Evolutionary conservation across 2,797 vertebrate genomes (phyloP).

Genomic region (Lacerta bilineata): DNA sequence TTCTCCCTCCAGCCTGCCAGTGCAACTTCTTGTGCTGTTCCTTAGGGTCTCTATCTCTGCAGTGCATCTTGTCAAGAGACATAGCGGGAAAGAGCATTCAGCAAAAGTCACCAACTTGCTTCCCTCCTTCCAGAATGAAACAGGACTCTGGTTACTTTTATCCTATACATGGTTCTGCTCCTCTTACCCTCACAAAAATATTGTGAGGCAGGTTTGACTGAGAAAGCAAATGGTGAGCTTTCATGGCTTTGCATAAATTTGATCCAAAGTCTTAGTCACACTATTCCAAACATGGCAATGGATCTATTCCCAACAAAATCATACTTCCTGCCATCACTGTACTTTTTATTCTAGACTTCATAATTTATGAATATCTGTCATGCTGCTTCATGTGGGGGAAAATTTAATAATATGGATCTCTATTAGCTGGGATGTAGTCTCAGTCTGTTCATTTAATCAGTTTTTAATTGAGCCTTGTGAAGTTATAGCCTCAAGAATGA

Average conservation of each 20-base stretch:
- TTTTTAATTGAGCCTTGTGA: not conserved
- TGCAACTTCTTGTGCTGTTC: too few species aligned
- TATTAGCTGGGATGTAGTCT: slow-evolving; percentile 5
- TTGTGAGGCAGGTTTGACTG: not conserved
- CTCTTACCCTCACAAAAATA: not conserved
- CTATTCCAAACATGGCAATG: not conserved
- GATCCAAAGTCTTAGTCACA: not conserved
- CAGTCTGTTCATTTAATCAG: not conserved
- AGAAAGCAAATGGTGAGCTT: not conserved
- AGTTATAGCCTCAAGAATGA: not conserved
- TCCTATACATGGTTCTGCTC: not conserved
- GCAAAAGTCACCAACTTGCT: too few species aligned
- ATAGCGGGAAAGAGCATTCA: too few species aligned
- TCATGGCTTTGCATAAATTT: not conserved
- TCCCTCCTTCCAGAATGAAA: too few species aligned
- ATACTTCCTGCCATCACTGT: not conserved
- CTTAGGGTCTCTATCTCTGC: too few species aligned
- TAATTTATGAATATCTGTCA: not conserved
- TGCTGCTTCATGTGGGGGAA: not conserved
- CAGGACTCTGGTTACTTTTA: too few species aligned
- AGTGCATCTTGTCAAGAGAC: too few species aligned
- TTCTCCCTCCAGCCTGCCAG: too few species aligned
- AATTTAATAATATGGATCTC: not conserved
- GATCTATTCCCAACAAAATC: not conserved
- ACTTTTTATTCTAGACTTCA: not conserved